phyloP scores from a whole-genome alignment of 2,888 invertebrate genomes.

The Escarpia spicata region DNA sequence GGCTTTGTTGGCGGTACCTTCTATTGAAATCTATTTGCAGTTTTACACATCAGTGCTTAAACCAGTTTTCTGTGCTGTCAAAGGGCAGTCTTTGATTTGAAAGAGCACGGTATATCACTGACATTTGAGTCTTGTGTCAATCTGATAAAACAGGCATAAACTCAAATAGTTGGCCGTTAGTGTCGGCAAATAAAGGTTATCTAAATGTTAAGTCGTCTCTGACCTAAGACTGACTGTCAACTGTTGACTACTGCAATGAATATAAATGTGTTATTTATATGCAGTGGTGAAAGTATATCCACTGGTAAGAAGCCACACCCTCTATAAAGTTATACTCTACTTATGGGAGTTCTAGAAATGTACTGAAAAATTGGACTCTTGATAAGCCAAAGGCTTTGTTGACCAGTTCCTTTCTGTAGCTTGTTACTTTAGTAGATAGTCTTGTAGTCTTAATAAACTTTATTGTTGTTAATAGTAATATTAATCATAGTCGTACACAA shows the following conservation, averaged over 20 bases:
- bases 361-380: no score
- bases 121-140: neutral
- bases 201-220: neutral
- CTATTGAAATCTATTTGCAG: neutral
- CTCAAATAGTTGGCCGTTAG: no score
- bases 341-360: no score
- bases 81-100: neutral
- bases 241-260: neutral
- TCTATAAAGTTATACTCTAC: neutral
- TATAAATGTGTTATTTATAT: neutral
- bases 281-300: neutral
- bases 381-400: no score
- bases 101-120: neutral
- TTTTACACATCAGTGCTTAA: neutral
- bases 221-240: neutral
- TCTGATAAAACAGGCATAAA: neutral
- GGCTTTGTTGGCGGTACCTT: neutral
- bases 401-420: no score
- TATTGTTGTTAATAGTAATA: neutral
- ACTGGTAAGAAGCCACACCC: neutral
- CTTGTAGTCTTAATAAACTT: neutral
- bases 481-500: neutral
- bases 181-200: neutral
- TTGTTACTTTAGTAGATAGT: neutral
- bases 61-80: neutral